A percentile compares a stretch with the other conserved stretches of the same genome.
phyloP scores from a whole-genome alignment of 2,113 vertebrate species.

The Scophthalmus maximus region DNA sequence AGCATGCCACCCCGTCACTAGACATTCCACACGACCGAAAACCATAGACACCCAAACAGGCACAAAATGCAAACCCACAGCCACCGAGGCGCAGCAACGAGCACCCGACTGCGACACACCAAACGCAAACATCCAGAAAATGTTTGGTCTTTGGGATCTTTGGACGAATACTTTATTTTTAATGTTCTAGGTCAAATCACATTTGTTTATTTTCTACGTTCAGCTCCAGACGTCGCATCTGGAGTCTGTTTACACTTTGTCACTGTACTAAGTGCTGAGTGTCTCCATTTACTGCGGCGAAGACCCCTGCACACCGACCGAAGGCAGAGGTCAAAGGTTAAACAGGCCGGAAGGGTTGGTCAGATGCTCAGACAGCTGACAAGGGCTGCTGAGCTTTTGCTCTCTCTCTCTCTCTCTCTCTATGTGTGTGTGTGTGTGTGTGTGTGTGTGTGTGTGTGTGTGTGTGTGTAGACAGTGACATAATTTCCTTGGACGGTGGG shows the following conservation, averaged over 20 bases:
- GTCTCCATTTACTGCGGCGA: constrained; percentile 32
- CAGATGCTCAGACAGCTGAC: constrained; percentile 61
- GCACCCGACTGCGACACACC: constrained; percentile 40
- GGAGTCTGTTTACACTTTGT: constrained; percentile 33
- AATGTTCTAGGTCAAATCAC: background rate
- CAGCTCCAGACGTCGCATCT: constrained; percentile 39
- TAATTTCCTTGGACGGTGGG: constrained; percentile 46
- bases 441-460: constrained; percentile 30
- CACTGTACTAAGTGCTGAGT: constrained; percentile 22
- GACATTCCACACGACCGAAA: constrained; percentile 56
- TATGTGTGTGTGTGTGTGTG: constrained; percentile 21
- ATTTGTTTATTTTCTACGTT: constrained; percentile 47
- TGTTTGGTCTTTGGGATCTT: constrained; percentile 75
- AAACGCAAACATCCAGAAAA: constrained; percentile 48
- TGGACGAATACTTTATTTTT: background rate
- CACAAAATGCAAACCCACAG: constrained; percentile 45
- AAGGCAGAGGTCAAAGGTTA: constrained; percentile 50
- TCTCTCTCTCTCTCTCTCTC: background rate
- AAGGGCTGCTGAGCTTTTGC: constrained; percentile 29
- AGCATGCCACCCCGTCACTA: constrained; percentile 49
- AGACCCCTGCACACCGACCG: constrained; percentile 13
- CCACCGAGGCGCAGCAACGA: constrained; percentile 17
- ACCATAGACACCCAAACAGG: constrained; percentile 56
- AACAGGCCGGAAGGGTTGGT: constrained; percentile 62
- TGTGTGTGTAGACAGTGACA: constrained; percentile 41